A percentile compares a stretch with the other conserved stretches of the same genome.
Evolutionary conservation across 2,888 invertebrate species (phyloP).

Genomic region (Sinohyriopsis cumingii): DNA sequence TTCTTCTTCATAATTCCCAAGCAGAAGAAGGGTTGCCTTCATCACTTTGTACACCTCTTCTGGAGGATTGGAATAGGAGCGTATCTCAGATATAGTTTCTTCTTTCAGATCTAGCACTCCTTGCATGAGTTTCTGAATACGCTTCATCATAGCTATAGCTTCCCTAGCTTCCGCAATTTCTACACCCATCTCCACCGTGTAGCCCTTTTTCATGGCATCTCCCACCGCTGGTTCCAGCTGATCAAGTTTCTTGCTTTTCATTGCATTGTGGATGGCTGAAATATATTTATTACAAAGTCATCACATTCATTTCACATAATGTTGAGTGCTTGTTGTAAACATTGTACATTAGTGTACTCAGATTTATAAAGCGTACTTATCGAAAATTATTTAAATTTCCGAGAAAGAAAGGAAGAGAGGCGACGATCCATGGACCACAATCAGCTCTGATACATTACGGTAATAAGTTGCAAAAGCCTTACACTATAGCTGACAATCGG

Average conservation of each 20-base stretch:
- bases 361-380: too few relatives aligned
- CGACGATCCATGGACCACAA: too few relatives aligned
- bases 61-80: conserved; percentile 57
- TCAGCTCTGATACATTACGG: too few relatives aligned
- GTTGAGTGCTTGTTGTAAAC: too few relatives aligned
- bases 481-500: too few relatives aligned
- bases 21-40: conserved; percentile 59
- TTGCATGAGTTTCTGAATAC: conserved; percentile 33
- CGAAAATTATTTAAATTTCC: too few relatives aligned
- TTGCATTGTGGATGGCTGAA: conserved; percentile 28
- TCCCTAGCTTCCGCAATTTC: conserved; percentile 30
- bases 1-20: conserved; percentile 62
- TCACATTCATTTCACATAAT: too few relatives aligned
- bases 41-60: conserved; percentile 57
- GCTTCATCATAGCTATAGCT: conserved; percentile 26
- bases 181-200: conserved; percentile 24
- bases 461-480: too few relatives aligned
- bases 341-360: too few relatives aligned
- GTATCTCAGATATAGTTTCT: conserved; percentile 61
- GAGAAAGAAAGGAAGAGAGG: too few relatives aligned
- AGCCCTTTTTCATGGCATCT: conserved; percentile 27
- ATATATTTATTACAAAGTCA: not conserved
- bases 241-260: conserved; percentile 27
- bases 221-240: conserved; percentile 26
- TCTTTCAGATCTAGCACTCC: conserved; percentile 49